A percentile compares a stretch with the other conserved stretches of the same genome.
Conservation (phyloP, 2,888 invertebrate genomes). For the Xanthorhoe designata region DNA sequence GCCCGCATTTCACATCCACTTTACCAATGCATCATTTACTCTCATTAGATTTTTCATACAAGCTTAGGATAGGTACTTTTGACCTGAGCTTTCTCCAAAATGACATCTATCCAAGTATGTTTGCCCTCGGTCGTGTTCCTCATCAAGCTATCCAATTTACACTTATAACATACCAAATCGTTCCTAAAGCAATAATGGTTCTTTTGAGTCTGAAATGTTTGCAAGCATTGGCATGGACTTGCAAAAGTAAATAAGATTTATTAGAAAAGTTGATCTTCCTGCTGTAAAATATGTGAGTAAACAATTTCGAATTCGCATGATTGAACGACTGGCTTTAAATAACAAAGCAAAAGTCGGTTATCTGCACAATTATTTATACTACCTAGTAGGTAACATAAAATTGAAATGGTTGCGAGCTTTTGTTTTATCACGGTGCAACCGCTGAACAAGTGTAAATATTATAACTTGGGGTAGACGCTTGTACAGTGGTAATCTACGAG, state of each 20-base stretch:
- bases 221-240: slow-evolving; percentile 2
- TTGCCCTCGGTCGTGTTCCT: neutral
- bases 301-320: slow-evolving; percentile 19
- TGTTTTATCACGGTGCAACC: no score
- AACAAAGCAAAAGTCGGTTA: neutral
- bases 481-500: no score
- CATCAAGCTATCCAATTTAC: no score
- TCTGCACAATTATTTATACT: neutral
- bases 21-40: neutral
- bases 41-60: no score
- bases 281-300: slow-evolving; percentile 16
- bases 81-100: no score
- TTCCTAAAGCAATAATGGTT: neutral
- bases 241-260: slow-evolving; percentile 19
- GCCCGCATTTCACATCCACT: no score
- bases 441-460: no score
- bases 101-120: no score
- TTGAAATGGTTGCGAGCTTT: no score
- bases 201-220: neutral
- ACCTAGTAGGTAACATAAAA: neutral
- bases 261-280: slow-evolving; percentile 20
- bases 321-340: neutral
- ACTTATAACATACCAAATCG: no score
- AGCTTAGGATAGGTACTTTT: no score
- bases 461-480: no score